phyloP scores from a whole-genome alignment of 2,888 invertebrate species.

The Drepanosiphum platanoidis region DNA sequence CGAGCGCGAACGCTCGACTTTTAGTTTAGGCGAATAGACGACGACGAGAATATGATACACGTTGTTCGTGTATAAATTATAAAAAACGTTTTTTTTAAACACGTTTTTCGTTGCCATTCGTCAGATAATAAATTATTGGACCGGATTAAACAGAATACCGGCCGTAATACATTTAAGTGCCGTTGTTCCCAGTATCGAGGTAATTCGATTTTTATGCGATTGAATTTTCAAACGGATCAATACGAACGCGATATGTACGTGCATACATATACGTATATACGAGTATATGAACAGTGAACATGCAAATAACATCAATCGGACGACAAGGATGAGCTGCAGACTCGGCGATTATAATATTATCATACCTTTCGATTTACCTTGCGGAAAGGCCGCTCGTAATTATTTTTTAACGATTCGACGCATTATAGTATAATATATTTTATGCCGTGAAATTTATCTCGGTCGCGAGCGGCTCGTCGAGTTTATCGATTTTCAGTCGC shows the following conservation, averaged over 20 bases:
- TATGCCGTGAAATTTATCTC: neutral
- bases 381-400: neutral
- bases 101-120: too few species aligned
- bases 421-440: slow-evolving; percentile 15
- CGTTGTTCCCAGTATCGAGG: too few species aligned
- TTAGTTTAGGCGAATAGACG: neutral
- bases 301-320: neutral
- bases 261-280: neutral
- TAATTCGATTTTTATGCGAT: too few species aligned
- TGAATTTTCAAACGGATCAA: neutral
- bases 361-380: neutral
- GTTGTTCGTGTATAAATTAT: too few species aligned
- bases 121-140: too few species aligned
- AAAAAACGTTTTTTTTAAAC: too few species aligned
- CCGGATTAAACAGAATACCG: too few species aligned
- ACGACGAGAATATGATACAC: too few species aligned
- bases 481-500: slow-evolving; percentile 12
- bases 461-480: neutral
- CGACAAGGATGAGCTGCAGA: too few species aligned
- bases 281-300: neutral
- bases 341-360: neutral
- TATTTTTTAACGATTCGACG: slow-evolving; percentile 30
- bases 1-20: too few species aligned
- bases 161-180: too few species aligned
- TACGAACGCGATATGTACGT: too few species aligned